Evolutionary conservation across 2,888 invertebrate genomes (phyloP).

Genomic region (Dorcus parallelipipedus): DNA sequence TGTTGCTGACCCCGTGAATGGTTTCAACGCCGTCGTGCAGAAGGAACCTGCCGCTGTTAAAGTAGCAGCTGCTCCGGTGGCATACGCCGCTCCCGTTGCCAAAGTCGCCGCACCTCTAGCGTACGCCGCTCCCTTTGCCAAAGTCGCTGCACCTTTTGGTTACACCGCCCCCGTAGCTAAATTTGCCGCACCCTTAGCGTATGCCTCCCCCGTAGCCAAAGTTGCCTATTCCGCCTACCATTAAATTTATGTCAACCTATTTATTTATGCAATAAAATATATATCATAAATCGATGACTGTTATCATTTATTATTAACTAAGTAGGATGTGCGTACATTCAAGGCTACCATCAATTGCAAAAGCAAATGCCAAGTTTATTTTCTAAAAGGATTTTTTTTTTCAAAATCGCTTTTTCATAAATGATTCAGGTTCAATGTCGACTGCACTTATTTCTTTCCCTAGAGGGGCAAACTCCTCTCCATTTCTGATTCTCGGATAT

Average conservation of each 20-base stretch:
- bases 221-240: no score
- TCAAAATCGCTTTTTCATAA: no score
- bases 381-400: no score
- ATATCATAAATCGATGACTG: no score
- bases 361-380: no score
- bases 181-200: constrained; percentile 19
- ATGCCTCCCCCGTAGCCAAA: constrained; percentile 18
- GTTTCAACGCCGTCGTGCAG: constrained; percentile 62
- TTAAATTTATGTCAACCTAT: background rate
- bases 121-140: constrained; percentile 34
- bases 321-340: no score
- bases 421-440: no score
- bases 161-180: constrained; percentile 22
- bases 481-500: no score
- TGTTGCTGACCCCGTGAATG: constrained; percentile 57
- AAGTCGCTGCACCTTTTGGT: constrained; percentile 11
- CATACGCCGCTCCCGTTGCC: constrained; percentile 14
- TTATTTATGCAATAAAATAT: constrained; percentile 2
- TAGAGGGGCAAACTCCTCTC: no score
- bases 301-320: no score
- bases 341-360: no score
- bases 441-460: no score
- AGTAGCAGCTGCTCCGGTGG: constrained; percentile 10
- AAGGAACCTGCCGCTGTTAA: constrained; percentile 51
- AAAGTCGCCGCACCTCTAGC: constrained; percentile 29